These are phyloP conservation scores for Aplocera efformata DNA, from an alignment of 2,888 invertebrate species.

Conservation along the genomic window DNA sequence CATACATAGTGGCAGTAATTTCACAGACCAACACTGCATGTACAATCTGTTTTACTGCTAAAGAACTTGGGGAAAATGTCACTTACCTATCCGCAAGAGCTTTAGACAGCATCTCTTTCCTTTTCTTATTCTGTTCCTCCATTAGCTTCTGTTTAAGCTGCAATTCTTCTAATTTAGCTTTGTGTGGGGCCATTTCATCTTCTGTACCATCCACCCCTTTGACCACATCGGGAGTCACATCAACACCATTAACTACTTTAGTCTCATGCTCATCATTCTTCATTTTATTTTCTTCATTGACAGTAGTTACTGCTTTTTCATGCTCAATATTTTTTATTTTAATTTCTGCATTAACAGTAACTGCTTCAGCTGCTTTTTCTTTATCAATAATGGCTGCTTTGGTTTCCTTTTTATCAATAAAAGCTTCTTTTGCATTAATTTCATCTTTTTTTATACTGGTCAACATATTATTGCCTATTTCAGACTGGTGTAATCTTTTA, in stretches of 20 bases:
- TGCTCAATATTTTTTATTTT: neutral
- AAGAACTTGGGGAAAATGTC: no score
- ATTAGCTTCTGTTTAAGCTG: constrained; percentile 86
- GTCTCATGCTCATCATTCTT: constrained; percentile 23
- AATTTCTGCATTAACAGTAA: constrained; percentile 11
- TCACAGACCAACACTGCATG: no score
- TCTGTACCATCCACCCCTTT: constrained; percentile 58
- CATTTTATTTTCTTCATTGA: constrained; percentile 6
- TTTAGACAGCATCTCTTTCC: constrained; percentile 85
- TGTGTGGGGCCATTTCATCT: constrained; percentile 63
- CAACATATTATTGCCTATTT: no score
- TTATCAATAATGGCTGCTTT: constrained; percentile 27
- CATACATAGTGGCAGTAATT: no score
- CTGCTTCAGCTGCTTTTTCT: constrained; percentile 21
- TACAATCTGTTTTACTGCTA: no score
- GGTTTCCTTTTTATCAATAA: constrained; percentile 23
- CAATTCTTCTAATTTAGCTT: constrained; percentile 82
- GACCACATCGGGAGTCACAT: constrained; percentile 53
- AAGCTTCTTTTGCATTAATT: no score
- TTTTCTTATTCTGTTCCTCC: constrained; percentile 89
- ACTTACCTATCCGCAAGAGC: constrained; percentile 86
- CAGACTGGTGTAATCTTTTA: no score
- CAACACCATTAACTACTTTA: constrained; percentile 16
- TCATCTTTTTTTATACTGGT: no score
- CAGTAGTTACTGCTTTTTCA: neutral